Evolutionary conservation across 2,888 invertebrate species (phyloP).

Genomic region (Anaspis maculata): DNA sequence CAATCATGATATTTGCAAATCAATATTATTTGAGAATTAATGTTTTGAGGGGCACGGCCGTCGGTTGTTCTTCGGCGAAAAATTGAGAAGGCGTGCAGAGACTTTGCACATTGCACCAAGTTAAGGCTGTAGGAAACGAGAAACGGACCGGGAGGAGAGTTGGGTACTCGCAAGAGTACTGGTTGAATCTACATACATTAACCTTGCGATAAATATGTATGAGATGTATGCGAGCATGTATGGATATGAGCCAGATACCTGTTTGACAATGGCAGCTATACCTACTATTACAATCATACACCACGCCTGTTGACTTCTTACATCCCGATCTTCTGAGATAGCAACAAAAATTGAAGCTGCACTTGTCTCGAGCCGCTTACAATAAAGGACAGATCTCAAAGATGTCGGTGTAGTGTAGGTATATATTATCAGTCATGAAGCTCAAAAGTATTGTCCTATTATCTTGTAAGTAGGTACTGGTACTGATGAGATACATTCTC

Average conservation of each 20-base stretch:
- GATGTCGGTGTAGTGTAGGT: too few species aligned
- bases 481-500: too few species aligned
- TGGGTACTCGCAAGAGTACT: not conserved
- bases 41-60: too few species aligned
- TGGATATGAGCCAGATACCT: conserved; percentile 14
- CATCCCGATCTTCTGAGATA: conserved; percentile 13
- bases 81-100: conserved; percentile 4
- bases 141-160: too few species aligned
- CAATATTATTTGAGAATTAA: too few species aligned
- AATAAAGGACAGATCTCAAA: too few species aligned
- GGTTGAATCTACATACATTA: conserved; percentile 17
- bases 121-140: conserved; percentile 1
- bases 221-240: conserved; percentile 16
- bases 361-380: too few species aligned
- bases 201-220: conserved; percentile 17
- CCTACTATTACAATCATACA: conserved; percentile 17
- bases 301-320: conserved; percentile 16
- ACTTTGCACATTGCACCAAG: conserved; percentile 10
- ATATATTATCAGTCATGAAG: too few species aligned
- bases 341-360: conserved; percentile 7
- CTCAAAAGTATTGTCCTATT: too few species aligned
- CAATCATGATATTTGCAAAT: too few species aligned
- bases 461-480: too few species aligned
- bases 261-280: conserved; percentile 15
- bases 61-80: too few species aligned